Base-by-base conservation (phyloP, 2,113 vertebrate genomes). In the Chrysochloris asiatica region DNA sequence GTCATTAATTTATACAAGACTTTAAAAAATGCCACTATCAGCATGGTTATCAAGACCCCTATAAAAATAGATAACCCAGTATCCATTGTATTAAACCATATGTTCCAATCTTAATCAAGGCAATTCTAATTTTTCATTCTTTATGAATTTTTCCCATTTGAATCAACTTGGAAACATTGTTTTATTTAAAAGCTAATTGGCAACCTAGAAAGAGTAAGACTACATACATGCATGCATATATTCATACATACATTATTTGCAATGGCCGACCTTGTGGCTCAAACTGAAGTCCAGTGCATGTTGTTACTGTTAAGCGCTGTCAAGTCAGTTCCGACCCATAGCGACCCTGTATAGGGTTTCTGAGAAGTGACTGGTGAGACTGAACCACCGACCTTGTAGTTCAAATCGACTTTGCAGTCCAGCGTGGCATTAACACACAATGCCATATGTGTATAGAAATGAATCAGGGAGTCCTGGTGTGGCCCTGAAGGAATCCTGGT, bases 1-100 rank as follows among this genome's bases (percentile, higher is more conserved):
- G 92, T 76, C 45, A 93, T 82, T 84, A 47, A 83, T 88, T 78
- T 86, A 69, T 22, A 30, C 8, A 91, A 71, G 45, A 50, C 22
- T 86, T 92, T 89, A 30, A 36, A 80, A 92, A 94, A 65, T 24
- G 36, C 28, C 6, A 67, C 24, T 36, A 47, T 89, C 45, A 75
- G 48, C 12, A 33, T 52, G n/a, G 43, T 41, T 73, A 67, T 72
- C n/a, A 61, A 81, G 59, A 91, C 8, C n/a, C 9, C 36, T 30
- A 50, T 72, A 90, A 92, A 86, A 47, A 86, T 10, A 86, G 19
- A 86, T 17, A 75, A 41, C 21, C 12, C n/a, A 80, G 13, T 71
- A 78, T 59, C 30, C 38, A 86, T 43, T 61, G 43, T 45, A 17
- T 81, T 83, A 81, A 61, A 76, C 52, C 11, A 28, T 6, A 73